phyloP scores from a whole-genome alignment of 2,888 invertebrate genomes.

The Hirtodrosophila alboralis region DNA sequence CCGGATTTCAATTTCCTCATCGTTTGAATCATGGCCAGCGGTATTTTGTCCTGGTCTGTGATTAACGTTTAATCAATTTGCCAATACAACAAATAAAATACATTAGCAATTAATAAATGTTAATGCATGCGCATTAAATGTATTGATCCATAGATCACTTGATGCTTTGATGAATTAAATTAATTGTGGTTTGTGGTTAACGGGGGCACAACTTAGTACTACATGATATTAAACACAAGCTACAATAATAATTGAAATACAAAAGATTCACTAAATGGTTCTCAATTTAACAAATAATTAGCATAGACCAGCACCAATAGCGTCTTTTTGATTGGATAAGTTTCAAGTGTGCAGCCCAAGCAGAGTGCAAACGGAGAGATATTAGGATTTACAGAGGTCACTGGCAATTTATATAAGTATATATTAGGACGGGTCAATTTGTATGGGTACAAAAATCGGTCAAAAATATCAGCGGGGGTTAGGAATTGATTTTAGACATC shows the following conservation, averaged over 20 bases:
- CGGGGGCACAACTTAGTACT: slow-evolving; percentile 46
- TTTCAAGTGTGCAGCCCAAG: slow-evolving; percentile 33
- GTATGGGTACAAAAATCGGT: too few species aligned
- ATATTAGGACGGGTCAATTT: too few species aligned
- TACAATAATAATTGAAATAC: slow-evolving; percentile 38
- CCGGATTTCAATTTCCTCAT: slow-evolving; percentile 99
- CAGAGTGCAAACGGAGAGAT: slow-evolving; percentile 27
- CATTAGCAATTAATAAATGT: background rate
- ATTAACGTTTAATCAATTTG: background rate
- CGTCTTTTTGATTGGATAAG: background rate
- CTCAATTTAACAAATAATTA: slow-evolving; percentile 1
- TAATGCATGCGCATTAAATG: background rate
- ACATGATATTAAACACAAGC: slow-evolving; percentile 55
- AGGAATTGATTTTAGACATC: too few species aligned
- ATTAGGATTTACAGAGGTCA: slow-evolving; percentile 7
- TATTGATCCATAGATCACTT: slow-evolving; percentile 7
- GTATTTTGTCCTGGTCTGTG: slow-evolving; percentile 94
- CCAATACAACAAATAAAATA: slow-evolving; percentile 5
- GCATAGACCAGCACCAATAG: slow-evolving; percentile 34
- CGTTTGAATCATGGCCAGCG: slow-evolving; percentile 97
- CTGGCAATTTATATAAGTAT: too few species aligned
- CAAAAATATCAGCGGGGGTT: too few species aligned
- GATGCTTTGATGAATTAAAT: slow-evolving; percentile 22
- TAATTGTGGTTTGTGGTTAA: slow-evolving; percentile 33
- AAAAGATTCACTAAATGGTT: slow-evolving; percentile 19